These are phyloP conservation scores for Alosa alosa DNA, from an alignment of 2,113 vertebrate genomes.

Conservation along the genomic window DNA sequence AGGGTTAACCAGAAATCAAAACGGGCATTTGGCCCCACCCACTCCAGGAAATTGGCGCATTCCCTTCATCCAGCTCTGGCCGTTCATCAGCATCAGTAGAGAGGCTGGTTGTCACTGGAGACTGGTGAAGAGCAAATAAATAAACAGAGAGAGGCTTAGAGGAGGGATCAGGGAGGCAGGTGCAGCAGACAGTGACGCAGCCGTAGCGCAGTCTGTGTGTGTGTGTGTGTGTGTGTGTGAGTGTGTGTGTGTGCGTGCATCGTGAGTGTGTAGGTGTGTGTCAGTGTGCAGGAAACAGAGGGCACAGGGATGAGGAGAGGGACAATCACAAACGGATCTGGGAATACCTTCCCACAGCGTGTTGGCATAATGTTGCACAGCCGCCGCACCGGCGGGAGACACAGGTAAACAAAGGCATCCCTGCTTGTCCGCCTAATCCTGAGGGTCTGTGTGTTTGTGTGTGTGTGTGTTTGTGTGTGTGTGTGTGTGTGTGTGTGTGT, in stretches of 20 bases:
- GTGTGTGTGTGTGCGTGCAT: background rate
- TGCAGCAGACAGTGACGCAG: background rate
- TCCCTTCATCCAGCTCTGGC: background rate
- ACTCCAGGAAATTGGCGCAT: background rate
- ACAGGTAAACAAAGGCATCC: conserved; percentile 41
- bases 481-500: conserved; percentile 22
- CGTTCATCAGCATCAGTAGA: background rate
- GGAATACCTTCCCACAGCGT: conserved; percentile 14
- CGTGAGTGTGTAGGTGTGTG: background rate
- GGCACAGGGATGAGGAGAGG: background rate
- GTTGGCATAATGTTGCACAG: conserved; percentile 45
- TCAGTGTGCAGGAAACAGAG: background rate
- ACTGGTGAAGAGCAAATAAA: background rate
- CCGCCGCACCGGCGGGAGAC: conserved; percentile 45
- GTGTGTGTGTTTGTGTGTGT: background rate
- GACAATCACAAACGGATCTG: background rate
- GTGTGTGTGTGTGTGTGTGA: background rate
- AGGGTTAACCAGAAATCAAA: conserved; percentile 10
- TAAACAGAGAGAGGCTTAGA: background rate
- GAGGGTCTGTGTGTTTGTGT: background rate
- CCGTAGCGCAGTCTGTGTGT: background rate
- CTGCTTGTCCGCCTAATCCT: background rate
- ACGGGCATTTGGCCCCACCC: background rate
- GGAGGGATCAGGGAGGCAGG: background rate
- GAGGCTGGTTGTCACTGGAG: conserved; percentile 9